phyloP scores from a whole-genome alignment of 2,888 invertebrate genomes.

The Nomada ruficornis region DNA sequence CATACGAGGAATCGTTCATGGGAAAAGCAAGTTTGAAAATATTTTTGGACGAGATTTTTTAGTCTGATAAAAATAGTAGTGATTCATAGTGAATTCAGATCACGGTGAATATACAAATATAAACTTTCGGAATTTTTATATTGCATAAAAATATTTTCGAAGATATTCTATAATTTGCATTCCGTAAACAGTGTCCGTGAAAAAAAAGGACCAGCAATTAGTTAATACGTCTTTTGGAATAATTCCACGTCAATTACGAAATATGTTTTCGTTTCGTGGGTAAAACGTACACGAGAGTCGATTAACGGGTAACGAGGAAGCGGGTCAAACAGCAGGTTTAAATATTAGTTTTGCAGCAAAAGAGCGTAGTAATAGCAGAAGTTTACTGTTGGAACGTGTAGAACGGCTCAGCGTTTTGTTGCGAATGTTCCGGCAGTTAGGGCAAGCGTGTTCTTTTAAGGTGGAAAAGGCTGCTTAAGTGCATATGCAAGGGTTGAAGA shows the following conservation, averaged over 20 bases:
- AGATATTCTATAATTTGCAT: no score
- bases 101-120: no score
- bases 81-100: no score
- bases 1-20: no score
- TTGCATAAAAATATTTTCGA: no score
- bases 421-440: conserved; percentile 10
- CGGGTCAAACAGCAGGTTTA: conserved; percentile 49
- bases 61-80: no score
- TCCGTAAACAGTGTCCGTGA: no score
- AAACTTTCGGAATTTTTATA: no score
- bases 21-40: no score
- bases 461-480: conserved; percentile 26
- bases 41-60: no score
- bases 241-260: conserved; percentile 55
- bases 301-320: conserved; percentile 46
- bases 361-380: conserved; percentile 37
- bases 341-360: conserved; percentile 47
- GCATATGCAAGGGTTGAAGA: conserved; percentile 27
- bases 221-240: conserved; percentile 43
- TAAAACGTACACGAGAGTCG: conserved; percentile 46
- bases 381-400: conserved; percentile 30
- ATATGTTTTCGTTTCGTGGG: conserved; percentile 47
- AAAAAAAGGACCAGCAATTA: no score
- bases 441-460: conserved; percentile 36
- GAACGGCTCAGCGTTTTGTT: conserved; percentile 19